A percentile compares a stretch with the other conserved stretches of the same genome.
Conservation (phyloP, 2,113 vertebrate genomes). For the Prionailurus viverrinus region DNA sequence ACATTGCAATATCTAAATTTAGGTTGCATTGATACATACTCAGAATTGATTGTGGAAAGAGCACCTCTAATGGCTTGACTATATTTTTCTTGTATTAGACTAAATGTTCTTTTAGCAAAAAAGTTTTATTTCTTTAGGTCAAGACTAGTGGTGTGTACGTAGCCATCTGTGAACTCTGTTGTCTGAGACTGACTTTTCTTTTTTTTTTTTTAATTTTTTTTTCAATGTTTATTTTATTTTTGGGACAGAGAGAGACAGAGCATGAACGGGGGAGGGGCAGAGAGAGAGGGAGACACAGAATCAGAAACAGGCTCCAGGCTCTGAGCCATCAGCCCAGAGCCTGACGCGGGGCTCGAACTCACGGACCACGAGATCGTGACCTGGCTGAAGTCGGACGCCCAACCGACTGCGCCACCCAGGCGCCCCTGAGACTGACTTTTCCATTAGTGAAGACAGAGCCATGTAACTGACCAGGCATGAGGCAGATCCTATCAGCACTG, state of each 20-base stretch:
- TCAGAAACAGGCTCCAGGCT: too few relatives aligned
- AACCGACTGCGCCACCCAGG: too few relatives aligned
- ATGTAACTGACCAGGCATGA: neutral
- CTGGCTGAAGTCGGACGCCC: too few relatives aligned
- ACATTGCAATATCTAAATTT: conserved; percentile 4
- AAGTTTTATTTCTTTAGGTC: neutral
- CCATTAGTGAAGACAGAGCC: neutral
- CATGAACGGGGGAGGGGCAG: too few relatives aligned
- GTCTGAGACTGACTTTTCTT: neutral
- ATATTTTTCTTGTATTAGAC: neutral
- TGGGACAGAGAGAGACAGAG: too few relatives aligned
- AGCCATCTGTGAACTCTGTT: neutral
- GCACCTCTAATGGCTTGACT: neutral
- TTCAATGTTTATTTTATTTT: too few relatives aligned
- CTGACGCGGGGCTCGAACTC: too few relatives aligned
- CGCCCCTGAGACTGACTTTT: neutral
- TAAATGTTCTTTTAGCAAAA: neutral
- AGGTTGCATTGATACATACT: conserved; percentile 11
- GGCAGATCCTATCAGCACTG: neutral
- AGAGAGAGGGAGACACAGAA: too few relatives aligned
- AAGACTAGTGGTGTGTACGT: neutral
- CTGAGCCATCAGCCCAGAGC: too few relatives aligned
- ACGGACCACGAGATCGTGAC: too few relatives aligned
- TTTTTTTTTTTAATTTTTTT: too few relatives aligned
- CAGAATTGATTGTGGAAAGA: conserved; percentile 31